These are phyloP conservation scores for Pongo pygmaeus DNA, from an alignment of 2,113 vertebrate genomes.

Conservation along the genomic window DNA sequence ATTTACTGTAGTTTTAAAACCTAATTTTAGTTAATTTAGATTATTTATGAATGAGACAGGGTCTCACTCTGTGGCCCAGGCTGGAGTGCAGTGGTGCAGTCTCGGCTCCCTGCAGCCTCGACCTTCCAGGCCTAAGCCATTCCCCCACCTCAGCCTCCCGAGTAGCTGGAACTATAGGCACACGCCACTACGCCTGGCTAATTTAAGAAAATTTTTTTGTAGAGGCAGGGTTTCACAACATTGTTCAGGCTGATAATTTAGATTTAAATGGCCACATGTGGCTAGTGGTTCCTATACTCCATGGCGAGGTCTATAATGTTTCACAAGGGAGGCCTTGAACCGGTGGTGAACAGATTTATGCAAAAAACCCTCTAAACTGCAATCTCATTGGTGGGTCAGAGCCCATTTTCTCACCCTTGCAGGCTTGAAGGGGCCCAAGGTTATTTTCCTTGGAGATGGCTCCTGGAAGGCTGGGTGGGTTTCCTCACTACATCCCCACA, in stretches of 20 bases:
- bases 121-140: too few relatives aligned
- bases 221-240: too few relatives aligned
- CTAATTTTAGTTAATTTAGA: not conserved
- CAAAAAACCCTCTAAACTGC: not conserved
- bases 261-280: not conserved
- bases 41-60: too few relatives aligned
- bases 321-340: not conserved
- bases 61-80: too few relatives aligned
- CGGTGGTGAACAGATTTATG: not conserved
- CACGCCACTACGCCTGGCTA: too few relatives aligned
- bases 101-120: too few relatives aligned
- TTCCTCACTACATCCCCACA: not conserved
- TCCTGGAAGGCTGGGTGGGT: not conserved
- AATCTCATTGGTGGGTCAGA: not conserved
- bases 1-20: not conserved
- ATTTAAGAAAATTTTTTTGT: too few relatives aligned
- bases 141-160: too few relatives aligned
- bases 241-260: not conserved
- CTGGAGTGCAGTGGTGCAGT: too few relatives aligned
- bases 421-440: not conserved
- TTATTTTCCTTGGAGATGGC: conserved; percentile 2
- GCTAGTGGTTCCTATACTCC: not conserved
- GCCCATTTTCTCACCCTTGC: not conserved
- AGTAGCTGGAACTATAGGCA: too few relatives aligned
- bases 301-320: not conserved